Evolutionary conservation across 1,140 invertebrate species (phyloP), one percentile per base, ranked within the genome.

Genomic region (Euura lappo): DNA sequence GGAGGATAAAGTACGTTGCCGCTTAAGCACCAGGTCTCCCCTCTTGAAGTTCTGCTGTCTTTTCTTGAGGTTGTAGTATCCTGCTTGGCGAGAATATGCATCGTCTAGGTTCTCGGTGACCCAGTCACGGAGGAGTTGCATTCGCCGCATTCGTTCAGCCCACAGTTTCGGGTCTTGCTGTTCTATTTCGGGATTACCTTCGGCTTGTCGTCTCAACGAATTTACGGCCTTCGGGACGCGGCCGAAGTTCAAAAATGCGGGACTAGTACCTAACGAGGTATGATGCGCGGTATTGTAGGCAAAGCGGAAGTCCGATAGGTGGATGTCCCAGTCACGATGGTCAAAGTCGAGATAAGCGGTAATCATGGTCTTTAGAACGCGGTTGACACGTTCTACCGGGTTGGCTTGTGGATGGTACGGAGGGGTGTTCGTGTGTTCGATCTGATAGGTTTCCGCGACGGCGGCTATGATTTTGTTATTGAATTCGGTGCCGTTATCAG

Each of bases 311-410:
- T 28, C 28, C 28, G 74, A 2, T 45, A 10, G 0, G 73, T 80
- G 68, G 6, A 71, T 8, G 73, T 86, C 86, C 87, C 86, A 88
- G 51, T 75, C 71, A n/a, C 75, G 69, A 44, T 89, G 86, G 69
- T 87, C 79, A 4, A 79, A 66, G 2, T 80, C 73, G 0, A 84
- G 71, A 71, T 76, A 87, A 1, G 80, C 71, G 1, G 0, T 5
- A 60, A 28, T 28, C 28, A 28, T 28, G 28, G 28, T 28, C 28
- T 28, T 28, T 28, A 28, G 28, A 28, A 28, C 82, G 45, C 82
- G 44, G 47, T 85, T 83, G 3, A 76, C 76, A 5, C 83, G 7
- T 71, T 85, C 82, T 0, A 83, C 82, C 8, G 78, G 78, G 46
- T 86, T 87, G 2, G 79, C 68, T 68, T 81, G 72, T 5, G 82